These are phyloP conservation scores for Xiphophorus hellerii DNA, from an alignment of 2,113 vertebrate genomes.

Conservation along the genomic window DNA sequence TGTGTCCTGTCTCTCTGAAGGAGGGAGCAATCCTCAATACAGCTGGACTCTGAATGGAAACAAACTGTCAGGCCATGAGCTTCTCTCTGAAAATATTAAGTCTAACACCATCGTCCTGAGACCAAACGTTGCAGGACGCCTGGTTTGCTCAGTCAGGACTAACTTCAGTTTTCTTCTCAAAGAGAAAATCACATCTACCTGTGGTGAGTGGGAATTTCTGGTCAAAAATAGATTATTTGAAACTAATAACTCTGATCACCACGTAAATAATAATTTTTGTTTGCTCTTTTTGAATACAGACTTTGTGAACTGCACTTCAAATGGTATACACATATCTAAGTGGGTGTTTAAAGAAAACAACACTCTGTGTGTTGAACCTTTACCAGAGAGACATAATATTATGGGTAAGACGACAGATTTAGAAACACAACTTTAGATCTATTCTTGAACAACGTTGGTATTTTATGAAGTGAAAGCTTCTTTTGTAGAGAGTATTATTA, in stretches of 20 bases:
- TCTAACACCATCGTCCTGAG: not conserved
- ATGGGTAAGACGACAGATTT: not conserved
- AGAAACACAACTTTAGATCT: not conserved
- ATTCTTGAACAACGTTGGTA: not conserved
- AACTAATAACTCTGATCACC: not conserved
- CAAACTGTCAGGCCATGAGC: constrained; percentile 24
- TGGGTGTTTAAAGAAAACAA: not conserved
- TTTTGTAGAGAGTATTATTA: not conserved
- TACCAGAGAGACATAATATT: not conserved
- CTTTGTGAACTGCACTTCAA: not conserved
- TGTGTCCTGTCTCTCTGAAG: constrained; percentile 19
- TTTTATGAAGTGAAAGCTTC: not conserved
- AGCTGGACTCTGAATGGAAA: constrained; percentile 61
- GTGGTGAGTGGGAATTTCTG: not conserved
- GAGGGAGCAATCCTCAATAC: constrained; percentile 55
- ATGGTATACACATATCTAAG: not conserved
- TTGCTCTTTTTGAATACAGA: not conserved
- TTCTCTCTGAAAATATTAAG: constrained; percentile 4
- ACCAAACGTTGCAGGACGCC: constrained; percentile 28
- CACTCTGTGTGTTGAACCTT: not conserved
- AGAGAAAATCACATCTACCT: not conserved
- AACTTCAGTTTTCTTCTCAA: not conserved
- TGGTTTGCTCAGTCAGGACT: constrained; percentile 43
- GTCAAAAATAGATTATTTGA: not conserved
- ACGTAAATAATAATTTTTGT: not conserved